A percentile compares a stretch with the other conserved stretches of the same genome.
phyloP scores from a whole-genome alignment of 2,888 invertebrate genomes.

The Morinoia aosen region DNA sequence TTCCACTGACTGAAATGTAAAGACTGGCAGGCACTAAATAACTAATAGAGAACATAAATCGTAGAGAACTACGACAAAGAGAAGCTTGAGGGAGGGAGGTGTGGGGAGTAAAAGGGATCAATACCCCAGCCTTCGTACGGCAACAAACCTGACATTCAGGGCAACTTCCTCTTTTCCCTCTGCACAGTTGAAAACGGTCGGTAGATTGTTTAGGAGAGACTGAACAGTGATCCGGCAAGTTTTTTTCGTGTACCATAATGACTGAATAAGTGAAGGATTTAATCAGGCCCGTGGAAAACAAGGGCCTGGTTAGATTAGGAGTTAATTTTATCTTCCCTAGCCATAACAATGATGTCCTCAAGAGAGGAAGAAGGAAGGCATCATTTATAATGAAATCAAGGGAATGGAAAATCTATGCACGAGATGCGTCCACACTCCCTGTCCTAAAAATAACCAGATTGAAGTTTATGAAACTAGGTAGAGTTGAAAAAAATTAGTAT shows the following conservation, averaged over 20 bases:
- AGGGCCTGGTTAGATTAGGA: too few species aligned
- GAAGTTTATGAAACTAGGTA: too few species aligned
- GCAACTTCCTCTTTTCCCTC: not conserved
- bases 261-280: too few species aligned
- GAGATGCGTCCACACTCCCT: too few species aligned
- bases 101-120: not conserved
- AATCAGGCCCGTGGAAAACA: too few species aligned
- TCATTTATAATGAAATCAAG: too few species aligned
- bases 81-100: not conserved
- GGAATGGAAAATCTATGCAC: too few species aligned
- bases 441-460: too few species aligned
- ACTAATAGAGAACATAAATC: not conserved
- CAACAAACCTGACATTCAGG: not conserved
- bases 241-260: not conserved
- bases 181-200: not conserved
- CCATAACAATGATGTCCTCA: too few species aligned
- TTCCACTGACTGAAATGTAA: not conserved
- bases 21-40: not conserved
- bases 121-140: not conserved
- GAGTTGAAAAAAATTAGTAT: too few species aligned
- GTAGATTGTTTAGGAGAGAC: not conserved
- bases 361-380: too few species aligned
- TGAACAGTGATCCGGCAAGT: not conserved
- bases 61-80: not conserved
- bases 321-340: too few species aligned